A percentile compares a stretch with the other conserved stretches of the same genome.
phyloP scores from a whole-genome alignment of 2,888 invertebrate species.

The Aporophyla lueneburgensis region DNA sequence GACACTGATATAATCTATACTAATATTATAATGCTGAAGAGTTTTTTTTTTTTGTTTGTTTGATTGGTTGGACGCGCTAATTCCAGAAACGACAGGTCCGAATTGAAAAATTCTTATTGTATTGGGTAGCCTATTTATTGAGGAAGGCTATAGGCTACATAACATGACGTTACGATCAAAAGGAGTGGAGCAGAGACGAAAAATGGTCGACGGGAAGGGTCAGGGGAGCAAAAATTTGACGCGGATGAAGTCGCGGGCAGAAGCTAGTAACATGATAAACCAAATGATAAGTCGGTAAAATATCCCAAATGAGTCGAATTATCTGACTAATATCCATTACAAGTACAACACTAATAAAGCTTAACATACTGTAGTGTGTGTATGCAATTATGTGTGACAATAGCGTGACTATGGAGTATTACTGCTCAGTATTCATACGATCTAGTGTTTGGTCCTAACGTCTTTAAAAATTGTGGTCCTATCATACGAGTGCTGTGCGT shows the following conservation, averaged over 20 bases:
- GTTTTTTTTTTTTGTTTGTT: too few relatives aligned
- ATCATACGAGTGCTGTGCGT: constrained; percentile 52
- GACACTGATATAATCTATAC: constrained; percentile 12
- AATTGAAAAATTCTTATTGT: too few relatives aligned
- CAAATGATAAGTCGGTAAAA: constrained; percentile 9
- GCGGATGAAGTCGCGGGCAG: too few relatives aligned
- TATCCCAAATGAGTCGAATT: constrained; percentile 45
- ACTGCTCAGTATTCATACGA: constrained; percentile 43
- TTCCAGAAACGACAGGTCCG: too few relatives aligned
- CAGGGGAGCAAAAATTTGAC: too few relatives aligned
- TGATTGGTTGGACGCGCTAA: too few relatives aligned
- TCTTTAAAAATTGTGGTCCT: constrained; percentile 39
- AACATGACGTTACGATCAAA: too few relatives aligned
- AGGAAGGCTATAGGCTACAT: too few relatives aligned
- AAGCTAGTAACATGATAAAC: constrained; percentile 11
- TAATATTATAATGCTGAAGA: too few relatives aligned
- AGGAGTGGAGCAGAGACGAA: too few relatives aligned
- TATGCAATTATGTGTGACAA: constrained; percentile 70
- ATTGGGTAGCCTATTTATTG: too few relatives aligned
- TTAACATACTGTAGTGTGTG: constrained; percentile 51
- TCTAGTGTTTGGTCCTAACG: constrained; percentile 47
- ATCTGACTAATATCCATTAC: constrained; percentile 52
- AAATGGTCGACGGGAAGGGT: too few relatives aligned
- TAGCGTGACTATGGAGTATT: constrained; percentile 69
- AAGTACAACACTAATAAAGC: constrained; percentile 59